Percentiles rank a stretch among this genome's conserved stretches.
phyloP scores from a whole-genome alignment of 2,797 vertebrate species.

The Paedocypris micromegethes region DNA sequence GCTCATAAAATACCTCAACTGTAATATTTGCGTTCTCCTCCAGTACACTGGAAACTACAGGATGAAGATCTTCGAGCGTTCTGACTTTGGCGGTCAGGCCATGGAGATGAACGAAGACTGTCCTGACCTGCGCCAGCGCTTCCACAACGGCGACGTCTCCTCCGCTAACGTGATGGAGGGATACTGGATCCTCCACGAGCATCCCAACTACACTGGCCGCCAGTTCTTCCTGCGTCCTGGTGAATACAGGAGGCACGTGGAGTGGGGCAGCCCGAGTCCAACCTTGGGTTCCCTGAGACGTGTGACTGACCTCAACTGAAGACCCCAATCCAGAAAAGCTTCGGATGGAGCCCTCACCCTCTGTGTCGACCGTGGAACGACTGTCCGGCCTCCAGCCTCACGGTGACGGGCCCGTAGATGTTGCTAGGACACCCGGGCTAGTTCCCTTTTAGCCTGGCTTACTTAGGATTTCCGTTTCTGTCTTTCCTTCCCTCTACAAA shows the following conservation, averaged over 20 bases:
- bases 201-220: slow-evolving; percentile 72
- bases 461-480: slow-evolving; percentile 17
- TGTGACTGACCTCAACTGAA: slow-evolving; percentile 66
- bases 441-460: slow-evolving; percentile 14
- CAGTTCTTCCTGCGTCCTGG: slow-evolving; percentile 75
- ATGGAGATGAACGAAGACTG: slow-evolving; percentile 75
- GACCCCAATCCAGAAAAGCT: slow-evolving; percentile 37
- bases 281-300: slow-evolving; percentile 70
- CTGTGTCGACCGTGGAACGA: slow-evolving; percentile 19
- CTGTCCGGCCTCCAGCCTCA: neutral
- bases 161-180: slow-evolving; percentile 74
- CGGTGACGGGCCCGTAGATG: slow-evolving; percentile 10
- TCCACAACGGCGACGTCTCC: slow-evolving; percentile 71
- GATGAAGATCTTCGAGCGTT: slow-evolving; percentile 73
- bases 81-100: slow-evolving; percentile 70
- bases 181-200: slow-evolving; percentile 78
- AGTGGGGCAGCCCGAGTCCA: slow-evolving; percentile 69
- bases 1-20: neutral
- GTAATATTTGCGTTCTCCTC: neutral
- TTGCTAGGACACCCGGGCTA: neutral
- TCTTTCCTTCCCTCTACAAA: slow-evolving; percentile 59
- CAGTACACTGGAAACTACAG: slow-evolving; percentile 71
- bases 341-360: slow-evolving; percentile 20
- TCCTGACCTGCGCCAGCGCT: slow-evolving; percentile 67
- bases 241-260: slow-evolving; percentile 71